Conservation (phyloP, 2,797 vertebrate species). For the Melanotaenia nigrans region DNA sequence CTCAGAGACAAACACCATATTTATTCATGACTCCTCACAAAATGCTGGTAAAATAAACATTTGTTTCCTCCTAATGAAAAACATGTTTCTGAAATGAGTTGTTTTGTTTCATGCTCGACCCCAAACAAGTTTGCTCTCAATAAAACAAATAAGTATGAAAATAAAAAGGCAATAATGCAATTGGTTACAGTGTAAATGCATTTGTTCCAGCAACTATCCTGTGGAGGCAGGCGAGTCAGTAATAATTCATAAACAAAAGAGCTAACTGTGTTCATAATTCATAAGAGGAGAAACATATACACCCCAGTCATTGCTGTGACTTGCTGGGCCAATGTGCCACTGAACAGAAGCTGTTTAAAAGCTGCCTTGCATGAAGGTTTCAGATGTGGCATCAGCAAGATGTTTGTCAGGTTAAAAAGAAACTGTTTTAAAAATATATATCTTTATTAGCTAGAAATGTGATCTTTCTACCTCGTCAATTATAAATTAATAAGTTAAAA, state of each 20-base stretch:
- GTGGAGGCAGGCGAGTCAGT: slow-evolving; percentile 71
- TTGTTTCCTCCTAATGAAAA: slow-evolving; percentile 78
- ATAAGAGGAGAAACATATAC: slow-evolving; percentile 79
- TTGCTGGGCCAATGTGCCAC: slow-evolving; percentile 39
- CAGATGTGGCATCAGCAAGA: not conserved
- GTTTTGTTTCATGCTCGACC: slow-evolving; percentile 74
- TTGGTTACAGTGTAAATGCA: slow-evolving; percentile 75
- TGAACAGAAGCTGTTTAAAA: slow-evolving; percentile 23
- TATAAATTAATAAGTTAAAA: not conserved
- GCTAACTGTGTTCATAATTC: slow-evolving; percentile 81
- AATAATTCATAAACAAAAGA: slow-evolving; percentile 83
- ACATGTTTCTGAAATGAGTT: slow-evolving; percentile 74
- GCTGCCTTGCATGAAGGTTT: slow-evolving; percentile 16
- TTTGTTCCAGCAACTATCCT: slow-evolving; percentile 75
- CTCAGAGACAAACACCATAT: slow-evolving; percentile 79
- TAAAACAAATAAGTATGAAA: slow-evolving; percentile 68
- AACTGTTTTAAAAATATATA: not conserved
- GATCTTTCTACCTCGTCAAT: not conserved
- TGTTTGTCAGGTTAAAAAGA: not conserved
- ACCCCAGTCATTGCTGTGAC: slow-evolving; percentile 51
- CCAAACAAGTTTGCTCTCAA: slow-evolving; percentile 58
- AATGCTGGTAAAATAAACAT: slow-evolving; percentile 78
- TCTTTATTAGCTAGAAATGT: not conserved
- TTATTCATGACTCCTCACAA: slow-evolving; percentile 78
- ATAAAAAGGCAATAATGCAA: slow-evolving; percentile 70